Percentiles rank a stretch among this genome's conserved stretches.
phyloP scores from a whole-genome alignment of 2,888 invertebrate species.

The Zaprionus bogoriensis region DNA sequence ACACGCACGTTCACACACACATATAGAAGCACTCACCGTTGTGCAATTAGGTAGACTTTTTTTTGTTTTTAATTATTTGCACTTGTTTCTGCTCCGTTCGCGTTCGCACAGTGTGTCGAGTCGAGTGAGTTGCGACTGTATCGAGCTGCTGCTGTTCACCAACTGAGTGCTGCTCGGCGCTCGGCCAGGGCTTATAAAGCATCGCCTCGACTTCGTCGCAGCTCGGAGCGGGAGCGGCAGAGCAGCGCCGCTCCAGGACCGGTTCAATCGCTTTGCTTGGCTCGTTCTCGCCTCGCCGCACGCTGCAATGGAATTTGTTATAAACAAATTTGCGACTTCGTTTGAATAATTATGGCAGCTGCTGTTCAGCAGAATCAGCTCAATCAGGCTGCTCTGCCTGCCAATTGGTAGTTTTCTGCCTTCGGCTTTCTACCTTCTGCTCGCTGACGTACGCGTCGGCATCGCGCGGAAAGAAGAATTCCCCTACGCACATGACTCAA shows the following conservation, averaged over 20 bases:
- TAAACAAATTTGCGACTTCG: slow-evolving; percentile 16
- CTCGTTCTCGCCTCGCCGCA: background rate
- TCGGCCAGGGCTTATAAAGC: slow-evolving; percentile 64
- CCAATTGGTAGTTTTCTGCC: too few species aligned
- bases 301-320: slow-evolving; percentile 20
- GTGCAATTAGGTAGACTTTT: slow-evolving; percentile 58
- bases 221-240: background rate
- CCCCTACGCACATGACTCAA: slow-evolving; percentile 39
- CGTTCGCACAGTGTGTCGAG: background rate
- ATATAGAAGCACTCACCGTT: slow-evolving; percentile 39
- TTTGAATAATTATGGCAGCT: slow-evolving; percentile 11
- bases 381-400: too few species aligned
- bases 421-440: too few species aligned
- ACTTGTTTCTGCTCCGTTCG: slow-evolving; percentile 50
- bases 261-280: slow-evolving; percentile 50
- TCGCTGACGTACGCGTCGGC: background rate
- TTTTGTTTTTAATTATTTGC: slow-evolving; percentile 66
- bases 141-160: slow-evolving; percentile 36
- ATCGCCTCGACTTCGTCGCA: slow-evolving; percentile 18
- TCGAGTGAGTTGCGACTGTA: slow-evolving; percentile 12
- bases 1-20: slow-evolving; percentile 16
- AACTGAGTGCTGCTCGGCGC: slow-evolving; percentile 67
- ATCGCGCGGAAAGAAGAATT: slow-evolving; percentile 4
- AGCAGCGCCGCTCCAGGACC: slow-evolving; percentile 56
- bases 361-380: too few species aligned